Percentiles rank a stretch among this genome's conserved stretches.
These are phyloP conservation scores for Podocnemis expansa DNA, from an alignment of 2,113 vertebrate genomes.

Conservation along the genomic window DNA sequence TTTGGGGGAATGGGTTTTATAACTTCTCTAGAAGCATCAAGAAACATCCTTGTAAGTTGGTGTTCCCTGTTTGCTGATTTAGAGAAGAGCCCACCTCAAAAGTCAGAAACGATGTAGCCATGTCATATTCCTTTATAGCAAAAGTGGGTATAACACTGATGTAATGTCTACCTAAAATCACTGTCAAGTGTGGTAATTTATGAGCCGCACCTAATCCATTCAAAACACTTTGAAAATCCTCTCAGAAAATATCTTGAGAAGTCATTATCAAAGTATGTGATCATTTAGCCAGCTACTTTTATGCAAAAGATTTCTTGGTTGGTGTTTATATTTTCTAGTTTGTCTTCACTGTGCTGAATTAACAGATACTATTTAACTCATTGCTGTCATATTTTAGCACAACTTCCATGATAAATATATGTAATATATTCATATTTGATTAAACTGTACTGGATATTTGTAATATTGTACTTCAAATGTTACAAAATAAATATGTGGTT, in stretches of 20 bases:
- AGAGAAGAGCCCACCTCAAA: neutral
- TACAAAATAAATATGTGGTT: conserved; percentile 12
- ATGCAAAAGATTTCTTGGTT: neutral
- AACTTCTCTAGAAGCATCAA: neutral
- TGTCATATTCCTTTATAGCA: neutral
- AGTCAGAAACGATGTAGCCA: neutral
- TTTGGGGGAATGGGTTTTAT: neutral
- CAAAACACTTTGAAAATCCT: conserved; percentile 31
- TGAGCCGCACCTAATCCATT: conserved; percentile 38
- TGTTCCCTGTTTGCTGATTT: neutral
- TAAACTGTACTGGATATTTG: neutral
- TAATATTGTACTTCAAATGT: neutral
- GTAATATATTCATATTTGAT: conserved; percentile 9
- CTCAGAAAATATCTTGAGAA: neutral
- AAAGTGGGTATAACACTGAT: neutral
- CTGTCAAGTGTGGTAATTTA: neutral
- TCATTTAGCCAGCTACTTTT: neutral
- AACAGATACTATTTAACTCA: conserved; percentile 5
- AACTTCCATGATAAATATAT: neutral
- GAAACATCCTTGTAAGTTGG: neutral
- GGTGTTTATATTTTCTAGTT: neutral
- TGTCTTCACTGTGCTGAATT: neutral
- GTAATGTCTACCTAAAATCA: conserved; percentile 52
- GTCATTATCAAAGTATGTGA: conserved; percentile 19
- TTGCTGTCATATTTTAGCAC: neutral